Evolutionary conservation across 2,888 invertebrate species (phyloP).

Genomic region (Drosophila monieri): DNA sequence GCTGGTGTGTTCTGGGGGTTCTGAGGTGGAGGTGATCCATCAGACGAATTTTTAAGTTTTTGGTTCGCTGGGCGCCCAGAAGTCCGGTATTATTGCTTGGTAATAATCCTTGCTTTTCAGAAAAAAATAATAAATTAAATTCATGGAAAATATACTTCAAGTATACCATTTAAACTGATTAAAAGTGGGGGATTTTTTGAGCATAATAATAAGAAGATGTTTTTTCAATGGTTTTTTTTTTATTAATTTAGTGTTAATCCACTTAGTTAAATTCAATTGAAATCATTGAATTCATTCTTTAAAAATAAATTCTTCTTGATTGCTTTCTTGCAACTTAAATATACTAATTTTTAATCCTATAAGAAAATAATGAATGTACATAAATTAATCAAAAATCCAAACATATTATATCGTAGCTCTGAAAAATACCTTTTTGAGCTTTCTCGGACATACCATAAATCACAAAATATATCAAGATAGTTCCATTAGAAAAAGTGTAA

Average conservation of each 20-base stretch:
- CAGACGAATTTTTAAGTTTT: constrained; percentile 23
- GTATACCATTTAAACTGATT: background rate
- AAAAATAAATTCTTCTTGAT: background rate
- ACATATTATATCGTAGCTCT: background rate
- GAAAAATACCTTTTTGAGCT: background rate
- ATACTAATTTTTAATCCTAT: background rate
- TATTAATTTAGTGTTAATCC: background rate
- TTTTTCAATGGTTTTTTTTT: background rate
- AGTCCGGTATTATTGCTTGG: background rate
- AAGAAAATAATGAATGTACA: background rate
- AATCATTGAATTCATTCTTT: too few relatives aligned
- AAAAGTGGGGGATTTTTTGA: background rate
- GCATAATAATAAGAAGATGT: background rate
- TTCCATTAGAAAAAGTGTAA: constrained; percentile 1
- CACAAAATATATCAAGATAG: background rate
- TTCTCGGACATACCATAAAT: constrained; percentile 1
- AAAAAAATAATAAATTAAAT: background rate
- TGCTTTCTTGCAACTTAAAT: background rate
- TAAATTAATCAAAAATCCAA: background rate
- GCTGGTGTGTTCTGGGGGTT: background rate
- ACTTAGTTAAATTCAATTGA: background rate
- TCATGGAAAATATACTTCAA: background rate
- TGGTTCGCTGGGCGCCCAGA: constrained; percentile 51
- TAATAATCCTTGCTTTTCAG: too few relatives aligned
- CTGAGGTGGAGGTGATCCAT: background rate